Evolutionary conservation across 2,113 vertebrate species (phyloP).

Genomic region (Eubucco bourcierii): DNA sequence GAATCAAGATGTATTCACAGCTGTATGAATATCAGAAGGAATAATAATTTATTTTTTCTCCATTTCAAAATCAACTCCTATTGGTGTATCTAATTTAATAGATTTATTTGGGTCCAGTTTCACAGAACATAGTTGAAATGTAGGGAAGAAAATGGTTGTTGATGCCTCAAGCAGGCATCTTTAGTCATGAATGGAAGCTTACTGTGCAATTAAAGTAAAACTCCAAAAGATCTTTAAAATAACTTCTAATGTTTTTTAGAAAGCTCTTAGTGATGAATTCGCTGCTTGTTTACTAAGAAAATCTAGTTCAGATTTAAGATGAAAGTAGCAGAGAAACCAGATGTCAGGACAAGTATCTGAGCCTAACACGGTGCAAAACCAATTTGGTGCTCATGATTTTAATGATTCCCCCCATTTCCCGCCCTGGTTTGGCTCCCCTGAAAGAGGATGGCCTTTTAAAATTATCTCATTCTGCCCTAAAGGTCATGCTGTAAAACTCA

Average conservation of each 20-base stretch:
- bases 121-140: slow-evolving; percentile 18
- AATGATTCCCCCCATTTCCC: neutral
- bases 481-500: slow-evolving; percentile 4
- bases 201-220: slow-evolving; percentile 71
- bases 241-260: slow-evolving; percentile 72
- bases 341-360: slow-evolving; percentile 63
- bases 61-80: slow-evolving; percentile 53
- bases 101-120: slow-evolving; percentile 11
- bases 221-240: slow-evolving; percentile 72
- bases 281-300: slow-evolving; percentile 75
- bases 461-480: slow-evolving; percentile 33
- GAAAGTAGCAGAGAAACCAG: slow-evolving; percentile 70
- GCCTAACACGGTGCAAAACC: slow-evolving; percentile 20
- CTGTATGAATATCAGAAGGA: slow-evolving; percentile 55
- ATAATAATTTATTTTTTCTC: slow-evolving; percentile 38
- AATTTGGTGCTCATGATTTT: slow-evolving; percentile 34
- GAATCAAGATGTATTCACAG: slow-evolving; percentile 66
- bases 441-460: slow-evolving; percentile 36
- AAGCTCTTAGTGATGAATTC: slow-evolving; percentile 71
- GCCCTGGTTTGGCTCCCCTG: neutral
- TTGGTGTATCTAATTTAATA: slow-evolving; percentile 28
- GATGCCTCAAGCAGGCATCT: slow-evolving; percentile 26
- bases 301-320: slow-evolving; percentile 69
- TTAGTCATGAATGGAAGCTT: slow-evolving; percentile 56
- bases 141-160: slow-evolving; percentile 12